phyloP scores from a whole-genome alignment of 2,888 invertebrate genomes.

The Ectobius pallidus region DNA sequence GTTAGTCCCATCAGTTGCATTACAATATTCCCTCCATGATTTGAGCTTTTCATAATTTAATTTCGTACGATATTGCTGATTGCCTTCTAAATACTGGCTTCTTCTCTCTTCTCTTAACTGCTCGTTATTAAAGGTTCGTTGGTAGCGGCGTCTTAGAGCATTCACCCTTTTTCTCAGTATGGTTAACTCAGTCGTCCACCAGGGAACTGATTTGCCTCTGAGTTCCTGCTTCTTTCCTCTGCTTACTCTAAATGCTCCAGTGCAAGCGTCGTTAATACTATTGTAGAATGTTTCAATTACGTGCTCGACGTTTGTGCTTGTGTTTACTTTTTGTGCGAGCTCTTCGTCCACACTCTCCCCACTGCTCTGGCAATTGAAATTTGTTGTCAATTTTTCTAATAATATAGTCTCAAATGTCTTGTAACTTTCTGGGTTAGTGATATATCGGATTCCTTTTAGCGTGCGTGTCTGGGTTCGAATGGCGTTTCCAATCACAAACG shows the following conservation, averaged over 20 bases:
- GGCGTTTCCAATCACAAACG: neutral
- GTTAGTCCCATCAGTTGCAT: neutral
- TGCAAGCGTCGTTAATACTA: neutral
- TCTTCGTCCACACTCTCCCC: neutral
- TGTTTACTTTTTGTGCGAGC: neutral
- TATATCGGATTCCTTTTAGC: neutral
- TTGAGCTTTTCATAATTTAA: neutral
- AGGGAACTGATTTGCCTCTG: neutral
- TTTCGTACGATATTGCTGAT: neutral
- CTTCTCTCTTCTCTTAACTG: neutral
- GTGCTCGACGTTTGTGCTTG: neutral
- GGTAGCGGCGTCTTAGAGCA: neutral
- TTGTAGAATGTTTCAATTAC: neutral
- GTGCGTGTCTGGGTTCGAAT: neutral
- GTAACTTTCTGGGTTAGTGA: neutral
- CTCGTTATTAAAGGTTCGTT: neutral
- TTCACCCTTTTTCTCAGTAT: neutral
- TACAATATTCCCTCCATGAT: neutral
- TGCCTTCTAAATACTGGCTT: neutral
- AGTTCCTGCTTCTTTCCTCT: neutral
- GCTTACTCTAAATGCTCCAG: neutral
- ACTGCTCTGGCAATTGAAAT: neutral
- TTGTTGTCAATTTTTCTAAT: neutral
- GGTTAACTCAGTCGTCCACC: neutral
- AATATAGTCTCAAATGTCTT: neutral